Conservation (phyloP, 2,888 invertebrate genomes). For the Thysanoteuthis rhombus region DNA sequence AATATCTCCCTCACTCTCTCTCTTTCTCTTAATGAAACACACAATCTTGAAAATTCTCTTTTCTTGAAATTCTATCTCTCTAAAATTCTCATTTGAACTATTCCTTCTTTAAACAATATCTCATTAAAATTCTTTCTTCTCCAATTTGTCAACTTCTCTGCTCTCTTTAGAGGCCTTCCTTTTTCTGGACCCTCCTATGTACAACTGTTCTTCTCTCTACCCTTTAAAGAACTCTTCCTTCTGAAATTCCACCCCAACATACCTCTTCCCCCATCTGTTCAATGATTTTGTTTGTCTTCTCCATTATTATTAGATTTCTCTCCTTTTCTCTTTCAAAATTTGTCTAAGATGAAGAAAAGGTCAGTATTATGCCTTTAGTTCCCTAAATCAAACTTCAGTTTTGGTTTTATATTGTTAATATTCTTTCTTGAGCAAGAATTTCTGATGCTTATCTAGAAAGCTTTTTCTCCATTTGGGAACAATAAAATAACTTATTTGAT, state of each 20-base stretch:
- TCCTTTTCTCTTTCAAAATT: not conserved
- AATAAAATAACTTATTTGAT: not conserved
- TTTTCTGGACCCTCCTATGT: not conserved
- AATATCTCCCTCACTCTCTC: not conserved
- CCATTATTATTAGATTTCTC: not conserved
- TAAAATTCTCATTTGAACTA: not conserved
- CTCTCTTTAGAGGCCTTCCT: not conserved
- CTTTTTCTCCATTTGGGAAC: not conserved
- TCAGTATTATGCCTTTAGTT: not conserved
- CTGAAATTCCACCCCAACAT: not conserved
- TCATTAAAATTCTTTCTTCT: not conserved
- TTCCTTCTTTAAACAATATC: no score
- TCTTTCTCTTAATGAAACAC: not conserved
- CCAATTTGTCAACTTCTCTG: not conserved
- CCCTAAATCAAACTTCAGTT: not conserved
- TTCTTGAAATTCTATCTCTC: not conserved
- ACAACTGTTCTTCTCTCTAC: not conserved
- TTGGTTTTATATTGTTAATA: not conserved
- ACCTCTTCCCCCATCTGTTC: not conserved
- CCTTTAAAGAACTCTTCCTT: not conserved
- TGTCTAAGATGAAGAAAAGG: not conserved
- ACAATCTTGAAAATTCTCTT: not conserved
- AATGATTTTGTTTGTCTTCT: not conserved
- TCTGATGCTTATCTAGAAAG: not conserved
- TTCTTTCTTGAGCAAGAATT: not conserved